Conservation (phyloP, 2,113 vertebrate genomes). For the Microcebus ravelobensis region DNA sequence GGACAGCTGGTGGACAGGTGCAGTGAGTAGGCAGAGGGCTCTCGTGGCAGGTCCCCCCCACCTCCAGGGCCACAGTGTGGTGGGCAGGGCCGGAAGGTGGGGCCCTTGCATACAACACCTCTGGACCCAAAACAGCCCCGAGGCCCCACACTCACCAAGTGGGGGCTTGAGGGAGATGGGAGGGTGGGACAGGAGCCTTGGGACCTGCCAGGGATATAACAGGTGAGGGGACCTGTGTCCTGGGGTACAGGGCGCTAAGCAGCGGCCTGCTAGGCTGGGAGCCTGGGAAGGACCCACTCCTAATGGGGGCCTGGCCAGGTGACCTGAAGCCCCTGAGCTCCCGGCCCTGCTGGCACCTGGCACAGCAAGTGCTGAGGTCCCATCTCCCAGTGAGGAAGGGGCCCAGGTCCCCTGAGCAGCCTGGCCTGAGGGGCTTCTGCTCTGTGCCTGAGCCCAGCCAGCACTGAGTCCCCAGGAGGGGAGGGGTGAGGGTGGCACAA, state of each 20-base stretch:
- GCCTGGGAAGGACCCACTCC: not conserved
- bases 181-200: not conserved
- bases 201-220: not conserved
- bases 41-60: too few species aligned
- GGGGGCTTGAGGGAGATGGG: not conserved
- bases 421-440: not conserved
- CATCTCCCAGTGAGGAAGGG: not conserved
- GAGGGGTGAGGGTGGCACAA: not conserved
- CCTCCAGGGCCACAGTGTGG: too few species aligned
- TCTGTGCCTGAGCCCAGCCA: too few species aligned
- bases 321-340: not conserved
- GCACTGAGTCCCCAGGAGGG: not conserved
- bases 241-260: not conserved
- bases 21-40: fast-evolving
- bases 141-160: not conserved
- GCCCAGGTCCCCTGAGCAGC: not conserved
- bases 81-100: not conserved
- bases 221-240: too few species aligned
- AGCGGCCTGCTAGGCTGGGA: not conserved
- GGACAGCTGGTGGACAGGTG: not conserved
- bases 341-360: not conserved
- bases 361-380: not conserved
- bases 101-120: not conserved
- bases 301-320: not conserved
- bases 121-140: not conserved